Evolutionary conservation across 2,113 vertebrate species (phyloP).

Genomic region (Microcebus murinus): DNA sequence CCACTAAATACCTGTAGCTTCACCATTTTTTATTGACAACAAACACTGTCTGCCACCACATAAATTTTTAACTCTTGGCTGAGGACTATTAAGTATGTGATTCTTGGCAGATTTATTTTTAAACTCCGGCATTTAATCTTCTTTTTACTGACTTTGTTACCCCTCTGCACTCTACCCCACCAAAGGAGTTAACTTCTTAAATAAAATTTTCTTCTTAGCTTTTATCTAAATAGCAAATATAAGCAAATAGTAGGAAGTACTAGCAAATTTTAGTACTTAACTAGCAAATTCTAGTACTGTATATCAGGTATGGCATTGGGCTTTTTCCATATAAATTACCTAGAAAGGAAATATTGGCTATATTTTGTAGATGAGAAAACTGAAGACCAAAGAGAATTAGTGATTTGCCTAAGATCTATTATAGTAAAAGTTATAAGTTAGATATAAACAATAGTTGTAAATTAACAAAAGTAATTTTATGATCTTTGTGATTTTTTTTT

Average conservation of each 20-base stretch:
- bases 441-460: not conserved
- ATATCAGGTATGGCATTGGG: not conserved
- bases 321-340: constrained; percentile 20
- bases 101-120: constrained; percentile 5
- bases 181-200: not conserved
- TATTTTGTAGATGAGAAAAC: constrained; percentile 25
- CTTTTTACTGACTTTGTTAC: not conserved
- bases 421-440: not conserved
- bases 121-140: not conserved
- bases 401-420: not conserved
- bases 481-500: not conserved
- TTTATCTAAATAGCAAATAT: not conserved
- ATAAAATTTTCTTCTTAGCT: not conserved
- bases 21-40: not conserved
- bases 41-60: not conserved
- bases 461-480: not conserved
- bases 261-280: not conserved
- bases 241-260: not conserved
- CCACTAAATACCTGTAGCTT: not conserved
- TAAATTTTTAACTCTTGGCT: not conserved
- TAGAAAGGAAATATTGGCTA: not conserved
- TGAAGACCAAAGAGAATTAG: not conserved
- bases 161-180: not conserved
- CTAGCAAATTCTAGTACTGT: not conserved
- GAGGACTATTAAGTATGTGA: not conserved